Evolutionary conservation across 2,797 vertebrate species (phyloP).

Genomic region (Aratinga solstitialis): DNA sequence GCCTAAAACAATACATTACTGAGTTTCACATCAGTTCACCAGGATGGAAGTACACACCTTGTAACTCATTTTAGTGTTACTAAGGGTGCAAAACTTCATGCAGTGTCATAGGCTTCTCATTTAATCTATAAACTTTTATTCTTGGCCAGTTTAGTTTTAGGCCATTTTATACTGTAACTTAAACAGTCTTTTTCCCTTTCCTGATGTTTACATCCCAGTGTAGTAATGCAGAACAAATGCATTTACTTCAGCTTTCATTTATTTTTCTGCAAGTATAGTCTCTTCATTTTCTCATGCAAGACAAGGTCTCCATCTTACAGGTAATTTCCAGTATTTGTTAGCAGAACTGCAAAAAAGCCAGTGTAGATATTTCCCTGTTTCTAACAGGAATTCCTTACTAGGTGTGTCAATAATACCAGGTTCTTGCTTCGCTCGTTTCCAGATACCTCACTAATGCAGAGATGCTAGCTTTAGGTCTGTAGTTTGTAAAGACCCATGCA

Average conservation of each 20-base stretch:
- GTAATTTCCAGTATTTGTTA: not conserved
- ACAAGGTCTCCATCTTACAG: not conserved
- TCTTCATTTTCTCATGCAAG: not conserved
- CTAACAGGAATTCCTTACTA: not conserved
- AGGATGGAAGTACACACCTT: not conserved
- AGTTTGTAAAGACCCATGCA: not conserved
- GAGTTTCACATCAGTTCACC: not conserved
- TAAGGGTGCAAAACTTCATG: not conserved
- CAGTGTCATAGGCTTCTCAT: not conserved
- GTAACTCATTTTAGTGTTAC: not conserved
- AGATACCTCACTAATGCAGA: not conserved
- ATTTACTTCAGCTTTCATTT: not conserved
- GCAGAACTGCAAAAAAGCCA: not conserved
- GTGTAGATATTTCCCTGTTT: not conserved
- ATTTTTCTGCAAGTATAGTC: not conserved
- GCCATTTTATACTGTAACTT: not conserved
- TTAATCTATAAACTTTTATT: not conserved
- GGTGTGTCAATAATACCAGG: not conserved
- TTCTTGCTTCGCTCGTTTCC: not conserved
- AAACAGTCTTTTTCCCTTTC: not conserved
- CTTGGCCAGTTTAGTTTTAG: not conserved
- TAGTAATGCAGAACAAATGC: not conserved
- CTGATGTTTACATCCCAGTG: not conserved
- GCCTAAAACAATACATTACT: not conserved
- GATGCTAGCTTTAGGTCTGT: not conserved